Evolutionary conservation across 2,797 vertebrate genomes (phyloP).

Genomic region (Garrulus glandarius): DNA sequence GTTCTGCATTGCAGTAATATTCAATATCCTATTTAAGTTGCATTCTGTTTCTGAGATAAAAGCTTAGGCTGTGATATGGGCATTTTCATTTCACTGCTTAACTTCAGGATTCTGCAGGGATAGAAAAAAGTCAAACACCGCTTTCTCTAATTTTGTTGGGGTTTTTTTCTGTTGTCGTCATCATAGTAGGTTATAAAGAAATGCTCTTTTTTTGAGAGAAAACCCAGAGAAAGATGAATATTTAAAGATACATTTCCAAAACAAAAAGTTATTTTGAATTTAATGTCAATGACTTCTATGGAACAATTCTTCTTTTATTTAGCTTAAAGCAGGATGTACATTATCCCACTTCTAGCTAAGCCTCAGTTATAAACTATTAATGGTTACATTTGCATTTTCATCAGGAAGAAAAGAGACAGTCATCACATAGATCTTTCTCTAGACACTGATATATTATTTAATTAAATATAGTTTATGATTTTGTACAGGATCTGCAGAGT

Average conservation of each 20-base stretch:
- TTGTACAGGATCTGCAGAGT: neutral
- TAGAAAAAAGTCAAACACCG: neutral
- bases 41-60: slow-evolving; percentile 4
- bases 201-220: neutral
- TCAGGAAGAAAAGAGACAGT: slow-evolving; percentile 38
- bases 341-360: slow-evolving; percentile 15
- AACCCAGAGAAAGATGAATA: slow-evolving; percentile 8
- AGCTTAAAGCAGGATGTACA: slow-evolving; percentile 34
- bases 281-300: neutral
- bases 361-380: slow-evolving; percentile 67
- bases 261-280: neutral
- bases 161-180: neutral
- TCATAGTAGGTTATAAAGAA: neutral
- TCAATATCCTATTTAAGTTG: neutral
- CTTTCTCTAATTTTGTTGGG: neutral
- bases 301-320: slow-evolving; percentile 42
- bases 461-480: slow-evolving; percentile 55
- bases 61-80: neutral
- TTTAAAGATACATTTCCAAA: slow-evolving; percentile 39
- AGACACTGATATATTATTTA: slow-evolving; percentile 64
- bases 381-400: slow-evolving; percentile 66
- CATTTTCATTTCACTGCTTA: neutral
- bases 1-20: slow-evolving; percentile 28
- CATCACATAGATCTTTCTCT: slow-evolving; percentile 11
- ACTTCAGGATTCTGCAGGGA: neutral